phyloP scores from a whole-genome alignment of 64 coral and sea anemone genomes.

The Pocillopora verrucosa region DNA sequence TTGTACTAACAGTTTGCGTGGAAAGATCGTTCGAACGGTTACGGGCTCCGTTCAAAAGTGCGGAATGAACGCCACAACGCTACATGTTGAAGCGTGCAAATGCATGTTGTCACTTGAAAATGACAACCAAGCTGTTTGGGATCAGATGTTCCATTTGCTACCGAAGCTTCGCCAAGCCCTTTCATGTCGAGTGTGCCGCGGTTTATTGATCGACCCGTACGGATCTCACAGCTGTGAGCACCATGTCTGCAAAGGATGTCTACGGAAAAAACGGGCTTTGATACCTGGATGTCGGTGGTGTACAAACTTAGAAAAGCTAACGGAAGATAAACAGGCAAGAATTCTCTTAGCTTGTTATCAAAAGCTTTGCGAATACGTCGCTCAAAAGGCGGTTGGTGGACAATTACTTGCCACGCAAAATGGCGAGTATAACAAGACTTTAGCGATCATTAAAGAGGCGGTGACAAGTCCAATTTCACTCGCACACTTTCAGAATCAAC shows the following conservation, averaged over 20 bases:
- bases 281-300: constrained; percentile 98
- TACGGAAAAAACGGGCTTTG: constrained; percentile 85
- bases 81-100: constrained; percentile 95
- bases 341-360: constrained; percentile 95
- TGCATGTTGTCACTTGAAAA: constrained; percentile 78
- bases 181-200: constrained; percentile 91
- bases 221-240: constrained; percentile 88
- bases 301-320: constrained; percentile 81
- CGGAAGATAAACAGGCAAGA: constrained; percentile 77
- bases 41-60: background rate
- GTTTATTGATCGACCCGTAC: constrained; percentile 84
- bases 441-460: constrained; percentile 82
- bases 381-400: constrained; percentile 37
- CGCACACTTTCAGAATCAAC: constrained; percentile 19
- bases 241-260: constrained; percentile 91
- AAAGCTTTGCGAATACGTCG: constrained; percentile 86
- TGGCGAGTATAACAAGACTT: constrained; percentile 72
- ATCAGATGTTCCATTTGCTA: constrained; percentile 76
- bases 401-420: constrained; percentile 59
- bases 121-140: constrained; percentile 50
- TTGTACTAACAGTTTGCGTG: background rate
- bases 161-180: constrained; percentile 83
- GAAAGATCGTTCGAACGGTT: background rate
- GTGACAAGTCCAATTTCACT: constrained; percentile 72
- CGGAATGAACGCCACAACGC: constrained; percentile 80